Conservation (phyloP, 2,113 vertebrate genomes). For the Centropus unirufus region DNA sequence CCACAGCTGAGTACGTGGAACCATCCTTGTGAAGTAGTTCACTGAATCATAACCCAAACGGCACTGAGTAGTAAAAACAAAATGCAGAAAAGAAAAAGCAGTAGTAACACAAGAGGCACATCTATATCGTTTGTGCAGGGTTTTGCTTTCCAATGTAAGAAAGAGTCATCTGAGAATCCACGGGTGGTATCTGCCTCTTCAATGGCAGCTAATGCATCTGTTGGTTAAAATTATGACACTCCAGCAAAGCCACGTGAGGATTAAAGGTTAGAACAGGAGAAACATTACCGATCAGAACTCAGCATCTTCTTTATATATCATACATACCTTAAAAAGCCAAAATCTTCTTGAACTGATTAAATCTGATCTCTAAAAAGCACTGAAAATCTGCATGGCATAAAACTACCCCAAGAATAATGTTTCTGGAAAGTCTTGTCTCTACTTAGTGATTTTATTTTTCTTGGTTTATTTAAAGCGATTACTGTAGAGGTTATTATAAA, state of each 20-base stretch:
- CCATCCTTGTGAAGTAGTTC: not conserved
- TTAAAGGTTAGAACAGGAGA: not conserved
- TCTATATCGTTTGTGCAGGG: not conserved
- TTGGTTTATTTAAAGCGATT: not conserved
- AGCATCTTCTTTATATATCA: not conserved
- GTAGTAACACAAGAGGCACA: not conserved
- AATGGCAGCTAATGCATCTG: not conserved
- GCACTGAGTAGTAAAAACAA: not conserved
- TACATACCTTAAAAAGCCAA: not conserved
- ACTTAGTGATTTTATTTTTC: not conserved
- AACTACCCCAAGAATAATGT: not conserved
- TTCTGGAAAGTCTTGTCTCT: not conserved
- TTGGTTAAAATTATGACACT: not conserved
- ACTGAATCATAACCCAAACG: not conserved
- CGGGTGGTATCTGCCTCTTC: not conserved
- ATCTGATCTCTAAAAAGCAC: not conserved
- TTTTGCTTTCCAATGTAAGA: not conserved
- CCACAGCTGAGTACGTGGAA: not conserved
- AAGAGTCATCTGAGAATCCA: not conserved
- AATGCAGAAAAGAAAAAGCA: not conserved
- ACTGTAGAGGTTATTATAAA: not conserved
- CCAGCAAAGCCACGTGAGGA: not conserved
- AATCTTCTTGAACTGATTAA: not conserved
- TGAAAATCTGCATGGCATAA: not conserved
- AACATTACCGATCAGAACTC: not conserved